Evolutionary conservation across 1,140 invertebrate species (phyloP), one percentile per base, ranked within the genome.

Genomic region (Berghia stephanieae): DNA sequence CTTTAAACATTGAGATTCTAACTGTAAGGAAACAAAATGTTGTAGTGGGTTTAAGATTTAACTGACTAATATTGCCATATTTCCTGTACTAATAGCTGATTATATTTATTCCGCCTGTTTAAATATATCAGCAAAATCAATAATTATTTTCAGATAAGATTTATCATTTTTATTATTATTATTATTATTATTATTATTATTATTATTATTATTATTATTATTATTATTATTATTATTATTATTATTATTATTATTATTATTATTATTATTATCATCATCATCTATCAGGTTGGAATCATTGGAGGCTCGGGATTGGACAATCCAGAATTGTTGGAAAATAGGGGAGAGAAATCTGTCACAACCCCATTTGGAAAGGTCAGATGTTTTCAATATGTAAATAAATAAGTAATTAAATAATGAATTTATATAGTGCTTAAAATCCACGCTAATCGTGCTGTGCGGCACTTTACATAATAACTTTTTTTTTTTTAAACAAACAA

Each of bases 271-370:
- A 52, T 52, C 49, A 52, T 52, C 1, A 1, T 52, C 1, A 52
- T 52, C 24, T 52, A 52, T 18, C 63, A 98, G 95, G 93, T 99
- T 85, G 97, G 96, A 73, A 97, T 99, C 52, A 98, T 99, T 88
- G 96, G 96, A 31, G 97, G 97, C 0, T 95, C 96, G 49, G 97
- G 97, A 0, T 90, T 99, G 31, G 95, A 96, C 83, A 93, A 98
- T 87, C 94, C 95, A 0, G 92, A 95, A 79, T 92, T 98, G 73
- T 91, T 99, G 63, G 91, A 94, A 86, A 92, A 94, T 80, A 91
- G 92, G 21, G 86, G 89, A 21, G 92, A 94, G 83, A 92, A 91
- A 57, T 80, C 84, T 43, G 91, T 96, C 0, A 90, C 90, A 44
- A 99, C 96, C 6, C 94, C 94, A 0, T 99, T 93, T 89, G 97